Percentiles rank a stretch among this genome's conserved stretches.
These are phyloP conservation scores for Salvelinus sp. DNA, from an alignment of 2,113 vertebrate species.

Conservation along the genomic window DNA sequence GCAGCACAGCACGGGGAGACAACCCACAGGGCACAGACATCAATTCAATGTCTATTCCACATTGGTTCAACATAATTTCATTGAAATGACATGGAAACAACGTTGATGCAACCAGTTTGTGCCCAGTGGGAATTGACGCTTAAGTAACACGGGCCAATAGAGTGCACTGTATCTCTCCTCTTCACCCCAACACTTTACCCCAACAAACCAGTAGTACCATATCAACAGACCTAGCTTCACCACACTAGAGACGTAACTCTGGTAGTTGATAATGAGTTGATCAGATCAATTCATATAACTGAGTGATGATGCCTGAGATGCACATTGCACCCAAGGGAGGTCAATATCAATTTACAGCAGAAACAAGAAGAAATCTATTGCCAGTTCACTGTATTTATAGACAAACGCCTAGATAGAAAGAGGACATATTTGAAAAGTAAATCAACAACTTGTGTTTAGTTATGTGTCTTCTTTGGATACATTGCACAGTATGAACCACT, in stretches of 20 bases:
- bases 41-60: too few relatives aligned
- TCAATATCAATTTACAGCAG: slow-evolving; percentile 32
- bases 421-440: not conserved
- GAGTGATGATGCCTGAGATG: slow-evolving; percentile 18
- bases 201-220: not conserved
- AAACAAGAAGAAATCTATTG: slow-evolving; percentile 56
- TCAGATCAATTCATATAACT: slow-evolving; percentile 24
- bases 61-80: too few relatives aligned
- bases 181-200: not conserved
- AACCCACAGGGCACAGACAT: too few relatives aligned
- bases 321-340: slow-evolving; percentile 41
- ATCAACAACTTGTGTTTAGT: too few relatives aligned
- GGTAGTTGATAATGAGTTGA: slow-evolving; percentile 16
- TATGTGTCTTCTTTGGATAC: too few relatives aligned
- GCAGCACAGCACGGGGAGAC: not conserved
- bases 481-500: too few relatives aligned
- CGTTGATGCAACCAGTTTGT: too few relatives aligned
- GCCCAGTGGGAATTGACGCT: too few relatives aligned
- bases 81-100: too few relatives aligned
- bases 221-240: not conserved
- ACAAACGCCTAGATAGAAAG: slow-evolving; percentile 7
- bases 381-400: slow-evolving; percentile 63
- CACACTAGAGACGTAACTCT: not conserved
- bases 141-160: too few relatives aligned
- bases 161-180: not conserved